Base-by-base conservation (phyloP, 1,140 invertebrate genomes). In the Diachasma alloeum region DNA sequence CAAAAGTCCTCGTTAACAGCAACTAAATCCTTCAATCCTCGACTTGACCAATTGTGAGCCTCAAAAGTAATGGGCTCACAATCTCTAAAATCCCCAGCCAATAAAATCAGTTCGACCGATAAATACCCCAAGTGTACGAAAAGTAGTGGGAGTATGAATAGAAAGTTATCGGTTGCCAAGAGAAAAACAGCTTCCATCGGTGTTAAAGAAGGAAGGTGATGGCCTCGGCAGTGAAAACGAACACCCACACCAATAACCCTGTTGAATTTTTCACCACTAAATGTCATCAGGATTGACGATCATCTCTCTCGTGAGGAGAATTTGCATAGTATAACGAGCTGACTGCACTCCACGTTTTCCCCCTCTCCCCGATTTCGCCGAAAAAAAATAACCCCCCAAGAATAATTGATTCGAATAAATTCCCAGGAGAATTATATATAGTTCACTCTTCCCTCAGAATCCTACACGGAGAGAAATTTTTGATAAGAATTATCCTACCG, bases 161-260 rank as follows among this genome's bases (percentile, higher is more conserved):
- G n/a, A 22, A 44, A 31, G 37, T 24, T 39, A 63, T 66, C 24
- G 19, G 39, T 36, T 11, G 11, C n/a, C 22, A 66, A 66, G 59
- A 69, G 15, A 75, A 75, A 75, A 68, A 31, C 15, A 44, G 31
- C 67, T 75, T 75, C 39, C 24, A 44, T 53, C 48, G 48, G 48
- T 53, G 15, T n/a, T 9, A 15, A 19, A 53, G 48, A 53, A 46
- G 26, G 37, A 67, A 72, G 73, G 73, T 75, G 73, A 75, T 75
- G 63, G 73, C 73, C 73, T 75, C 73, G 73, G 63, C 66, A 75
- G 73, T 75, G 73, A 75, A 75, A 75, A 75, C 73, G 72, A 72
- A 75, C 73, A 75, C 73, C 73, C 63, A 75, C 73, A 69, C 19
- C 63, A 68, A 31, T 37, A 24, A 42, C 26, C 46, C 0, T 2